Base-by-base conservation (phyloP, 2,113 vertebrate genomes). In the Galbula dea region DNA sequence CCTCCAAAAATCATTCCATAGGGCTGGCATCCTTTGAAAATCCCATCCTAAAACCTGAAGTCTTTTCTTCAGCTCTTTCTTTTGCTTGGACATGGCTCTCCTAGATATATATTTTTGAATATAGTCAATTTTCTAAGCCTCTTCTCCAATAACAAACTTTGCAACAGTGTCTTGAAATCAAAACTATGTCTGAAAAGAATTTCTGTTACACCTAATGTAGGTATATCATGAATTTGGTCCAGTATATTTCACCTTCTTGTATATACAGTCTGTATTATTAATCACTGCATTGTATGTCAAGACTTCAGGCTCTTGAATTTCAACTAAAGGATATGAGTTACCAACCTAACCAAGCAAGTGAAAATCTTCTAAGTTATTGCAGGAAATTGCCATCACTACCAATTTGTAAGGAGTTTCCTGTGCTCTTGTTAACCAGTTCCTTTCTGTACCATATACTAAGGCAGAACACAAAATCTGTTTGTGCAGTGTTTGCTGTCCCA, bases 371-470 rank as follows among this genome's bases (percentile, higher is more conserved):
- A 87, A 85, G 57, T 94, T 95, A 93, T 82, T 94, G 89, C 94
- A 96, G 94, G 94, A 95, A 96, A 95, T 94, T 93, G 77, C 91
- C 96, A 90, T 83, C 77, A 71, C 73, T 96, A 83, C 83, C 93
- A 95, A 90, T 95, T 89, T 96, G 93, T 89, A 93, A 83, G 81
- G 85, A 59, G 78, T 86, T 96, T 94, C 94, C 92, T 93, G 78
- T 68, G 48, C 66, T 89, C 61, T 52, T 86, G 55, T 89, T 96
- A 95, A 90, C 92, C 32, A 65, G 49, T 92, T 95, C 90, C 37
- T 95, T 92, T 93, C 91, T 87, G 49, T 78, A 24, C 12, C 37
- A 12, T 72, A 11, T 41, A 54, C 65, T 65, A 71, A 69, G 36
- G 82, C 36, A 73, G 79, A 89, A 52, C 58, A 80, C 39, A 63